Evolutionary conservation across 2,888 invertebrate genomes (phyloP), one percentile per base, ranked within the genome.

Genomic region (Anthoptus insignis): DNA sequence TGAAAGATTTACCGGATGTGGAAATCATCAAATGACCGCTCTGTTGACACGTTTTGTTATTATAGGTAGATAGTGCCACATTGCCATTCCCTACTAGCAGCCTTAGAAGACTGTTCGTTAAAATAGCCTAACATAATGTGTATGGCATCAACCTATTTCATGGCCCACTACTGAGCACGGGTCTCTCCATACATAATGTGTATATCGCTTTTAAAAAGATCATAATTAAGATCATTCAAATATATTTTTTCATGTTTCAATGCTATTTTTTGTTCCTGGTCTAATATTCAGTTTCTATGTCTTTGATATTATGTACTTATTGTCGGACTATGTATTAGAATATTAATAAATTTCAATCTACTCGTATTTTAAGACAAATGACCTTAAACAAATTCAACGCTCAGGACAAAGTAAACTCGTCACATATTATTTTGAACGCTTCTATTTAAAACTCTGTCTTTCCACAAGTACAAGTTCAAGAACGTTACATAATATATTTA

Each of bases 1-100:
- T 45, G 22, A 32, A 59, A 52, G 59, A 59, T 50, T 52, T 32
- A 32, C 27, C 52, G 59, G 59, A 60, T 42, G 39, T 42, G 59
- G 52, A 52, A 60, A 60, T 53, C 42, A 42, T 60, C 52, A 52
- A 52, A 42, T 27, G 54, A 16, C 3, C 9, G 39, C 29, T 39
- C 60, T 32, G 32, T 61, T 54, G 54, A 34, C 61, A 14, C 53
- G 3, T 24, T n/a, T 32, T n/a, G n/a, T 47, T 47, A 22, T 47
- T 45, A 45, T 22, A n/a, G 7, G 9, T 21, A 54, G 61, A 61
- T 61, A 45, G 45, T 60, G 60, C 52, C 60, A 42, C 52, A 21
- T 22, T 53, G 60, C 60, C 60, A 60, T 45, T 45, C 6, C 32
- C 32, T 32, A 7, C 32, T 27, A n/a, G n/a, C n/a, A n/a, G n/a